Conservation (phyloP, 2,888 invertebrate species). For the Aleiodes leptofemur region DNA sequence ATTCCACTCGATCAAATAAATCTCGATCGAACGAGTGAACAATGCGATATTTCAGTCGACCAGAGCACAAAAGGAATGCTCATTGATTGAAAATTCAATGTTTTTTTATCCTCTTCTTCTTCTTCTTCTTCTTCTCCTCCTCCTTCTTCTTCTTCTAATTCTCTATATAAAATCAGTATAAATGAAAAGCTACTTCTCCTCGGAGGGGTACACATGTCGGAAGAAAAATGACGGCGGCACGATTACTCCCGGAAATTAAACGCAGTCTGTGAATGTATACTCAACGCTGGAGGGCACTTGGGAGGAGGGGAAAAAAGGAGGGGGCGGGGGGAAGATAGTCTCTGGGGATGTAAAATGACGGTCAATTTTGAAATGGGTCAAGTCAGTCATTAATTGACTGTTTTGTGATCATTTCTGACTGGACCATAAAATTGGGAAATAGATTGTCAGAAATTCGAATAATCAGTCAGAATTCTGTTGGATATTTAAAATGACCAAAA, state of each 20-base stretch:
- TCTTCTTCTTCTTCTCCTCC: not conserved
- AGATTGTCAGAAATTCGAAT: too few species aligned
- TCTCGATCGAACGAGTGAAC: not conserved
- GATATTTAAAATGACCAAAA: too few species aligned
- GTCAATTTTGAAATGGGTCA: too few species aligned
- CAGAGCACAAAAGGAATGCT: not conserved
- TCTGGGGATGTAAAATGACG: too few species aligned
- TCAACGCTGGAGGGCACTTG: not conserved
- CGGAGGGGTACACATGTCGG: conserved; percentile 15
- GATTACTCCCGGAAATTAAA: conserved; percentile 47
- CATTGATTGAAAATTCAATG: not conserved
- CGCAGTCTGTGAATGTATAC: conserved; percentile 42
- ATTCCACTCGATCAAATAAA: conserved; percentile 5
- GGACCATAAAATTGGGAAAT: too few species aligned
- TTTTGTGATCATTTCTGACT: too few species aligned
- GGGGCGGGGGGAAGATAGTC: too few species aligned
- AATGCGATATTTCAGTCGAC: conserved; percentile 25
- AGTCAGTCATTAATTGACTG: too few species aligned
- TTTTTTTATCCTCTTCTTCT: not conserved
- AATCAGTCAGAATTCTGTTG: too few species aligned
- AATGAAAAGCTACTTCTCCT: conserved; percentile 16
- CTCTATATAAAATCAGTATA: conserved; percentile 23
- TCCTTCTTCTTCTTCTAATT: not conserved
- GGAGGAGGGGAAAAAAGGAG: not conserved
- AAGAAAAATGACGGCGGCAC: conserved; percentile 41